These are phyloP conservation scores for Carduelis carduelis DNA, from an alignment of 2,797 vertebrate species.

Conservation along the genomic window DNA sequence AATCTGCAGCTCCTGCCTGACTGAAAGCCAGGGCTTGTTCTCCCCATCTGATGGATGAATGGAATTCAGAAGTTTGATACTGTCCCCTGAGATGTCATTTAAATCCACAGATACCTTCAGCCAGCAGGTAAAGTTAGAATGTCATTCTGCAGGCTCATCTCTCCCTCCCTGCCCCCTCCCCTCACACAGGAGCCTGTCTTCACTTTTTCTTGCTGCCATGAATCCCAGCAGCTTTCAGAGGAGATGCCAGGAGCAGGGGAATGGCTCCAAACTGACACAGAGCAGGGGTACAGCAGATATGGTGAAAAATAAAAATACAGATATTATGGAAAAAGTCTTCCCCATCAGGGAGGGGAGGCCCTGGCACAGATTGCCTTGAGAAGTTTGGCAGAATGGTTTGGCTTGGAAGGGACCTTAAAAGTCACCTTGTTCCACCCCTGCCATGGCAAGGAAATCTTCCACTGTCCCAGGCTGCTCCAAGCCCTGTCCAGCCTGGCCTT, in stretches of 20 bases:
- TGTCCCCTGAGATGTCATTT: slow-evolving; percentile 86
- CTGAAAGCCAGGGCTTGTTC: slow-evolving; percentile 85
- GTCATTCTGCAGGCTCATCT: slow-evolving; percentile 65
- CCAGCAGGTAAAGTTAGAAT: slow-evolving; percentile 53
- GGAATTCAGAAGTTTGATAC: slow-evolving; percentile 87
- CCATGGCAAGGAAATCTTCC: background rate
- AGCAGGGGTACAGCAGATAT: background rate
- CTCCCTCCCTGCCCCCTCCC: background rate
- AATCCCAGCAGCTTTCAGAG: slow-evolving; percentile 31
- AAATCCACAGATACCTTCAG: slow-evolving; percentile 70
- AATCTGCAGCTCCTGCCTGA: slow-evolving; percentile 61
- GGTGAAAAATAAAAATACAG: background rate
- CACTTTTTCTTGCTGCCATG: background rate
- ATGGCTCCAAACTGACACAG: background rate
- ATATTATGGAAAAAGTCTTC: too few species aligned
- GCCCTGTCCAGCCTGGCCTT: too few species aligned
- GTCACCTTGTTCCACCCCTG: too few species aligned
- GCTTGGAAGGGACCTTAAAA: background rate
- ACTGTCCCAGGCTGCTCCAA: fast-evolving
- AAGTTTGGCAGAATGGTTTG: background rate
- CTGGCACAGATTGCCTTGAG: background rate
- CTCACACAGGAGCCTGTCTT: background rate
- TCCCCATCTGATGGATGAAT: slow-evolving; percentile 84
- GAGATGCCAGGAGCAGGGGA: background rate
- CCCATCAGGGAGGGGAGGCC: background rate